Evolutionary conservation across 2,888 invertebrate species (phyloP), one percentile per base, ranked within the genome.

Genomic region (Trissoscelio sp.): DNA sequence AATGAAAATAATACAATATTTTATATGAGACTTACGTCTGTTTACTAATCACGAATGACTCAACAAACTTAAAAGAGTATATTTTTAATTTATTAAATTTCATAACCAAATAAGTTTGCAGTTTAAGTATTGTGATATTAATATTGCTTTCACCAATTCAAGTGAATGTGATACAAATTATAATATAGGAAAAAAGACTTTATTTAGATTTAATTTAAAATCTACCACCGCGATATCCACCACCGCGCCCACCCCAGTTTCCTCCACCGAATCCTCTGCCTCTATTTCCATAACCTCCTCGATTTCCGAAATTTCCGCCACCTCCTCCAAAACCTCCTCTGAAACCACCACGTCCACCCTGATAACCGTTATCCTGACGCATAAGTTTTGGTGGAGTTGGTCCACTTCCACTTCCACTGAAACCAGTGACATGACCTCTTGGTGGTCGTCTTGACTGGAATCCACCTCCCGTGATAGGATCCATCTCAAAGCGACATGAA

Each of bases 401-500:
- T 70, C 80, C 86, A 14, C 88, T 90, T 14, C 24, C 22, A 18
- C 51, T 53, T 9, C 55, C 48, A 24, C 44, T 16, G 48, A 92
- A 90, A 18, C 87, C 87, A 4, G 81, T 84, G 0, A 85, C 83
- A 79, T 92, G 92, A 7, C 92, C 92, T 69, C 93, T 87, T 0
- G 92, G 92, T 2, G 92, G 93, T 79, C 94, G 92, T 37, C 92
- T 92, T 0, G 92, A 93, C 5, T 93, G 92, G 0, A 92, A 91
- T 60, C 93, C 91, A 82, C 92, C 92, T 1, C 91, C 89, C 0
- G 93, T 92, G 1, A 93, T 91, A 12, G 91, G 94, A 14, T 94
- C 92, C 83, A 96, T 93, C 69, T 94, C 93, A 88, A 93, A 94
- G 86, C 96, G 95, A 0, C 97, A 96, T 0, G 97, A 95, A 82